Base-by-base conservation (phyloP, 1,140 invertebrate species). In the Prorops nasuta region DNA sequence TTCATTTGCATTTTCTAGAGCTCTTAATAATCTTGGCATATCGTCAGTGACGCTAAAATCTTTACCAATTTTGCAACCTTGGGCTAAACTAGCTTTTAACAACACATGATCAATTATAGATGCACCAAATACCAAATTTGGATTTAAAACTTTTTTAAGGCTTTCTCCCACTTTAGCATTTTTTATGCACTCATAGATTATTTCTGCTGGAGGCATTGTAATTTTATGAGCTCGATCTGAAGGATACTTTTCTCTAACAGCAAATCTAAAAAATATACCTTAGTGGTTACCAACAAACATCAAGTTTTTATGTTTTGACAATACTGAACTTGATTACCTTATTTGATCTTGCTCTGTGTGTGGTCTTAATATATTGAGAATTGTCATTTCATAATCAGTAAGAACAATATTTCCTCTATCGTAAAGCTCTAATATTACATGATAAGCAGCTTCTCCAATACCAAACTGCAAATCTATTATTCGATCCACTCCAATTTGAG, bases 341-440 rank as follows among this genome's bases (percentile, higher is more conserved):
- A 97, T 83, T 79, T 94, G 92, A 70, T 97, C 93, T 34, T 90
- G 92, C 76, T 97, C 94, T 10, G 90, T 92, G 63, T 98, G 88
- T 1, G 95, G 94, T 39, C 98, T 79, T 1, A 99, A 73, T 31
- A 99, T 88, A 80, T 97, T 95, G 0, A 99, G 79, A 60, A 98
- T 99, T 0, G 82, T 90, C 78, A 92, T 89, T 50, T 96, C 85
- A 74, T 84, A 79, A 80, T 99, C 97, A 16, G 96, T 96, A 1
- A 99, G 78, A 42, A 99, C 83, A 38, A 99, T 89, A 74, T 99
- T 99, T 49, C 98, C 98, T 44, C 91, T 83, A 79, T 99, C 96
- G 73, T 98, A 99, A 0, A 99, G 70, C 76, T 99, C 98, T 42
- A 99, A 69, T 55, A 99, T 93, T 9, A 99, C 79, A 78, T 99